Conservation (phyloP, 2,888 invertebrate genomes). For the Petrolisthes manimaculis region DNA sequence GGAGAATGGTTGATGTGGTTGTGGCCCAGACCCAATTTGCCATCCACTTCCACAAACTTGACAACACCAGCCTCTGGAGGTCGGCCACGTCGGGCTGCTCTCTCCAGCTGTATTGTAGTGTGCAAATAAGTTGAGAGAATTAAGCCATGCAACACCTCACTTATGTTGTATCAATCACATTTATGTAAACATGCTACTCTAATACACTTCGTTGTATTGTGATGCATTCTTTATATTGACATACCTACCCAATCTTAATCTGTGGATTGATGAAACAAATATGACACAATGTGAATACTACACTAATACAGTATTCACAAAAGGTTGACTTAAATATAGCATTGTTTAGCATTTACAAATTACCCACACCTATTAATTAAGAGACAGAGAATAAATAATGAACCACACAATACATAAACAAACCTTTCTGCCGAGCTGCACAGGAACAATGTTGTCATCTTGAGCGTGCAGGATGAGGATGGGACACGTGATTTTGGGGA, state of each 20-base stretch:
- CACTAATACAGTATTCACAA: no score
- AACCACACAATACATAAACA: neutral
- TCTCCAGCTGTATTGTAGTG: conserved; percentile 21
- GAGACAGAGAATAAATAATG: no score
- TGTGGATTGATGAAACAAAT: no score
- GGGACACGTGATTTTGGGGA: conserved; percentile 23
- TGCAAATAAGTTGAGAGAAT: neutral
- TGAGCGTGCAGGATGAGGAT: conserved; percentile 49
- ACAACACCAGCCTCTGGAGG: conserved; percentile 1
- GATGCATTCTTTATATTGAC: no score
- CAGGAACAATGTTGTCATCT: conserved; percentile 39
- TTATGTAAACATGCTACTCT: no score
- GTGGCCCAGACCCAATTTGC: conserved; percentile 30
- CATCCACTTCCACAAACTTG: conserved; percentile 35
- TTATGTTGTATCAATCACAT: no score
- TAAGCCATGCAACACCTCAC: neutral
- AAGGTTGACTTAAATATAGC: no score
- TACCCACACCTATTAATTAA: no score
- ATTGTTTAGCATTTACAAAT: no score
- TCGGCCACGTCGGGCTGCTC: conserved; percentile 14
- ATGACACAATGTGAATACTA: no score
- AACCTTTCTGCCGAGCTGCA: conserved; percentile 38
- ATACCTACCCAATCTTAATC: no score
- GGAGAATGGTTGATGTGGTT: conserved; percentile 33
- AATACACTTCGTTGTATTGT: no score